These are phyloP conservation scores for Stegostoma tigrinum DNA, from an alignment of 2,113 vertebrate genomes.

Conservation along the genomic window DNA sequence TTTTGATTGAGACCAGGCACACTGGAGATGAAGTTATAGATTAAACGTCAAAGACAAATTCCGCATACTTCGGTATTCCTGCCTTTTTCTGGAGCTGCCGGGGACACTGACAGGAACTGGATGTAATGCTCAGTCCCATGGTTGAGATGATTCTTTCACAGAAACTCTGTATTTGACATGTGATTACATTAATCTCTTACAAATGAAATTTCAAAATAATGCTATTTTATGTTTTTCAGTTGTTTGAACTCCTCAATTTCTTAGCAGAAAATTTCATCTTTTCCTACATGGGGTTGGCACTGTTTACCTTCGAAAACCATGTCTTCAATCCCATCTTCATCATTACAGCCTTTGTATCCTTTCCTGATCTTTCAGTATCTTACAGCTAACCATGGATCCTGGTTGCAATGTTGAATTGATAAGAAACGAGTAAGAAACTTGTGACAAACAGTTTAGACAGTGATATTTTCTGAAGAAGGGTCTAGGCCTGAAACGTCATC, in stretches of 20 bases:
- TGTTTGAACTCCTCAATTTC: slow-evolving; percentile 97
- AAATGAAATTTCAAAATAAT: neutral
- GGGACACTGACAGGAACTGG: neutral
- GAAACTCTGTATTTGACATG: neutral
- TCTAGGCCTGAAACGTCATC: too few species aligned
- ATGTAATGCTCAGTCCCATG: neutral
- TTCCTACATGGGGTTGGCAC: slow-evolving; percentile 94
- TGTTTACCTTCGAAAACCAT: slow-evolving; percentile 97
- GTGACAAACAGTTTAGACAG: too few species aligned
- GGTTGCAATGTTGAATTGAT: neutral
- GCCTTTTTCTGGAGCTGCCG: neutral
- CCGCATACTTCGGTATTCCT: neutral
- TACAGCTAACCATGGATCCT: neutral
- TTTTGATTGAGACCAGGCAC: too few species aligned
- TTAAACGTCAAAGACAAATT: neutral
- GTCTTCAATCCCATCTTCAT: slow-evolving; percentile 90
- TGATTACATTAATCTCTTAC: neutral
- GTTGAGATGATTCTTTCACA: neutral
- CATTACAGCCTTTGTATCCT: slow-evolving; percentile 93
- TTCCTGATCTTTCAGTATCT: slow-evolving; percentile 20
- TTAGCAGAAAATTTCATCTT: slow-evolving; percentile 99
- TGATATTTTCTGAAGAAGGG: too few species aligned
- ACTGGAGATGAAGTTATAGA: neutral
- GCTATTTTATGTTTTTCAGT: slow-evolving; percentile 58
- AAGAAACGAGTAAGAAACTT: neutral